Evolutionary conservation across 1,140 invertebrate genomes (phyloP).

Genomic region (Whitmania pigra): DNA sequence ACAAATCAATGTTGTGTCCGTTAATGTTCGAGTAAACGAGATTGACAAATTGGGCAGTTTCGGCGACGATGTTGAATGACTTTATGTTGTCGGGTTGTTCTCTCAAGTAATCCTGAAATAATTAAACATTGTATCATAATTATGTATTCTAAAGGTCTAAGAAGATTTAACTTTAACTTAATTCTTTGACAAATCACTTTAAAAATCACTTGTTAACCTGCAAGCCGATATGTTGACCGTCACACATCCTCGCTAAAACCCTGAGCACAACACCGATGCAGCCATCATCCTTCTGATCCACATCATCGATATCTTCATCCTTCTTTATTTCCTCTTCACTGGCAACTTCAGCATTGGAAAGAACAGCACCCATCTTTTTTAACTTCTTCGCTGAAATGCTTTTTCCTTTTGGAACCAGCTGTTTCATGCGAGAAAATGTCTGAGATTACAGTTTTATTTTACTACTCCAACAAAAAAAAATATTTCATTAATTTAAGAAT

Average conservation of each 20-base stretch:
- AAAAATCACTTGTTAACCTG: conserved; percentile 30
- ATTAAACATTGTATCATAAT: neutral
- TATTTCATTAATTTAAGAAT: no score
- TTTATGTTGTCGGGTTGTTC: conserved; percentile 42
- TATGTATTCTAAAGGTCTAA: neutral
- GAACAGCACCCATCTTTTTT: conserved; percentile 12
- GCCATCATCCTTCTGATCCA: conserved; percentile 25
- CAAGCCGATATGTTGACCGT: conserved; percentile 36
- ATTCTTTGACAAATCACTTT: no score
- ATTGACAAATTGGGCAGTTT: conserved; percentile 34
- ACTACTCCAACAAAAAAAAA: no score
- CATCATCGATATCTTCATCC: conserved; percentile 20
- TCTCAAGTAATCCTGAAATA: conserved; percentile 30
- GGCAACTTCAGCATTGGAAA: neutral
- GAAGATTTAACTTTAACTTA: no score
- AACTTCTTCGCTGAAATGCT: neutral
- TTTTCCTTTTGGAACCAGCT: conserved; percentile 17
- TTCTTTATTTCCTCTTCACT: neutral
- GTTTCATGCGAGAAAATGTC: neutral
- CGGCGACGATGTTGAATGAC: conserved; percentile 37
- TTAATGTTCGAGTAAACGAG: conserved; percentile 38
- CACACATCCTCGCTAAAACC: conserved; percentile 40
- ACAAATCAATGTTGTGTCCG: conserved; percentile 32
- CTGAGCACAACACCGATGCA: conserved; percentile 35
- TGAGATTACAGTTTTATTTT: no score